Percentiles rank a stretch among this genome's conserved stretches.
phyloP scores from a whole-genome alignment of 2,888 invertebrate genomes.

The Pachycephus smyrnensis region DNA sequence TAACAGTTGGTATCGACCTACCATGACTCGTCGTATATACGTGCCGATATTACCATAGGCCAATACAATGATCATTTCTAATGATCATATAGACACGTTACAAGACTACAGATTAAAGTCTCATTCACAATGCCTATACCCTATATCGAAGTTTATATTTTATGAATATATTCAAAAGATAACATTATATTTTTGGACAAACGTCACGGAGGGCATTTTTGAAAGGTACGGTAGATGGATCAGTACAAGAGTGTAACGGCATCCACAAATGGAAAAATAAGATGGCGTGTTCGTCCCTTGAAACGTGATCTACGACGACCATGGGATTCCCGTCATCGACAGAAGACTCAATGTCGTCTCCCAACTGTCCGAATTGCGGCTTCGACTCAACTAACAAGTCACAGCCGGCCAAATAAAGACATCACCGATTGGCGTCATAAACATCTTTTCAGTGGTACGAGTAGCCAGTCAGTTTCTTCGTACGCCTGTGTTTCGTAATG shows the following conservation, averaged over 20 bases:
- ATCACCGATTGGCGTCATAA: conserved; percentile 36
- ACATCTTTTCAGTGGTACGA: conserved; percentile 27
- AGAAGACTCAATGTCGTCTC: neutral
- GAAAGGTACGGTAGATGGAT: neutral
- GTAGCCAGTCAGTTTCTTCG: conserved; percentile 34
- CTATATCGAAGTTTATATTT: neutral
- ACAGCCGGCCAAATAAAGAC: conserved; percentile 36
- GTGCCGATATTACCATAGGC: neutral
- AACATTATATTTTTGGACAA: neutral
- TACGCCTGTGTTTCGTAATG: conserved; percentile 3
- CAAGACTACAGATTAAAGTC: neutral
- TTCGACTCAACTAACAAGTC: conserved; percentile 13
- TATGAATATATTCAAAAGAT: neutral
- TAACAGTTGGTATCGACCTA: neutral
- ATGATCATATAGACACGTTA: neutral
- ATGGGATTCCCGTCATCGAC: neutral
- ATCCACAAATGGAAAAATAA: neutral
- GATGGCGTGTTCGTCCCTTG: neutral
- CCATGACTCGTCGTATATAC: neutral
- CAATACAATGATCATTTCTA: neutral
- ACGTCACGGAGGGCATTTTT: neutral
- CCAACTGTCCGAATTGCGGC: conserved; percentile 1
- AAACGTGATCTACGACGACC: neutral
- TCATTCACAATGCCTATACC: neutral
- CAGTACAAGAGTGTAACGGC: neutral